Base-by-base conservation (phyloP, 2,888 invertebrate species). In the Xylota segnis region DNA sequence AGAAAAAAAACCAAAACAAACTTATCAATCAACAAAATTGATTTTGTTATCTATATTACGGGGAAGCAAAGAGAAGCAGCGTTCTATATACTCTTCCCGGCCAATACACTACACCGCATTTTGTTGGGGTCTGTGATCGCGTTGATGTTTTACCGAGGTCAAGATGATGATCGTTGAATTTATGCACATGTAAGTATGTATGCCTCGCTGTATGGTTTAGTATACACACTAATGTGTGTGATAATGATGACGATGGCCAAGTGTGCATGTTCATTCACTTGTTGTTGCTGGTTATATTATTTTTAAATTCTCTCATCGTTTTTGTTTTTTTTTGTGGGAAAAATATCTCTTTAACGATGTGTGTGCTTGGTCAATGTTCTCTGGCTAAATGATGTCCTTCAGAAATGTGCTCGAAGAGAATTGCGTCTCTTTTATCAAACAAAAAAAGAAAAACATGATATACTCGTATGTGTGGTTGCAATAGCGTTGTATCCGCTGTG, bases 81-180 rank as follows among this genome's bases (percentile, higher is more conserved):
- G 9, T 10, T 56, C 32, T 56, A 32, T 32, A 1, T 9, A 32
- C 14, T 56, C 18, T 18, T 18, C 16, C 47, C 34, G 50, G 63
- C 52, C n/a, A 23, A 18, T 23, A 23, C 23, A 50, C 27, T 40
- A 29, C 34, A 7, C 4, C 37, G 29, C 47, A 59, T 71, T 37
- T 59, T 58, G 47, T 37, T 40, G 63, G 43, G 74, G 74, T 74
- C 63, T 74, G 40, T 74, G 74, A 63, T 63, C 74, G 74, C 43
- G 29, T 32, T 12, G 74, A 63, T 43, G 52, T 37, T 32, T 63
- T 37, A 52, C 43, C 74, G 74, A 74, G 74, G 74, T 74, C 63
- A 52, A 50, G 74, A 52, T 52, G 52, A 61, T 61, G 61, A 45
- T 32, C 58, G 70, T 66, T 50, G 34, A 37, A 23, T 34, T n/a